Evolutionary conservation across 2,888 invertebrate genomes (phyloP), one percentile per base, ranked within the genome.

Genomic region (Drosophila kambysellisi): DNA sequence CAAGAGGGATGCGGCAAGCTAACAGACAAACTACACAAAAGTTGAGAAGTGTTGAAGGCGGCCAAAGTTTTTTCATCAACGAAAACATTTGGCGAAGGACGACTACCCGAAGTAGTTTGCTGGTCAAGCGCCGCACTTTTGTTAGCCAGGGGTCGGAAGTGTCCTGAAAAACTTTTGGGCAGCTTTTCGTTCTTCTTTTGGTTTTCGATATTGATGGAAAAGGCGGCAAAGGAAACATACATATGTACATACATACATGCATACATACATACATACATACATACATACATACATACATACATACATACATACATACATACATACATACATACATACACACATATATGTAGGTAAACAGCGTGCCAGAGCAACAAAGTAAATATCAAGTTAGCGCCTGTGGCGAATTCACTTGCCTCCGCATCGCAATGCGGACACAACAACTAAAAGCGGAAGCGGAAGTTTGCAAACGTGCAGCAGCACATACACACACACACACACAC

Each of bases 391-490:
- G 72, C 82, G 89, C 85, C 89, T 78, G 85, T 71, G 88, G 85
- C 89, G 67, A 85, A 74, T 74, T 78, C 66, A 70, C 74, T 80
- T 66, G 78, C 73, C 41, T 61, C 69, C 60, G 74, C 70, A 46
- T 73, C 56, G 65, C 41, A 56, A 51, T 54, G 75, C 78, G 81
- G 78, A 76, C 81, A 79, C 65, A 76, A 76, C 78, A 90, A 89
- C 88, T 90, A 82, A 82, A 86, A 82, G 79, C 88, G 88, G 90
- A 88, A 88, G 59, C 90, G 88, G 90, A 88, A 78, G 89, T 90
- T 82, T 83, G 71, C 81, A 77, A 77, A 74, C 81, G 88, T 78
- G 76, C 83, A 52, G 72, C 61, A 68, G 58, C 74, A 46, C 25
- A 41, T 25, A 79, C 35, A 54, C 20, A 17, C 32, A 78, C 41